phyloP scores from a whole-genome alignment of 2,888 invertebrate species.

The Macroteleia sp. region DNA sequence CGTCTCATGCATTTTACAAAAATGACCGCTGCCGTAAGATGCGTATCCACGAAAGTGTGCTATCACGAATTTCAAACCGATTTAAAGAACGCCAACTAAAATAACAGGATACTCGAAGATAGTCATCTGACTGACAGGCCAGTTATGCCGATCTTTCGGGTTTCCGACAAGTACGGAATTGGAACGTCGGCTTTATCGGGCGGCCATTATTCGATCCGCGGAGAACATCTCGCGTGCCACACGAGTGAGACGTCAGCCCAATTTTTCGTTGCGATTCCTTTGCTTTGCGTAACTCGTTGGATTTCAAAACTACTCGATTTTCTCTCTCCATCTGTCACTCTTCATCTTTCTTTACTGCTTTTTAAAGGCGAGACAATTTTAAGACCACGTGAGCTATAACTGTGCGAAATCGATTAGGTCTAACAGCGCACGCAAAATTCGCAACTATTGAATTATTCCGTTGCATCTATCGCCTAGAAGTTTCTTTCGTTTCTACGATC shows the following conservation, averaged over 20 bases:
- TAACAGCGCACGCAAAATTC: constrained; percentile 27
- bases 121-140: constrained; percentile 67
- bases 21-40: neutral
- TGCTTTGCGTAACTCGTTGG: constrained; percentile 1
- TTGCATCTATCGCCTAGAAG: neutral
- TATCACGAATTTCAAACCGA: constrained; percentile 12
- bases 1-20: constrained; percentile 14
- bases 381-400: constrained; percentile 32
- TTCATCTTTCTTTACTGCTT: constrained; percentile 9
- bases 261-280: constrained; percentile 11
- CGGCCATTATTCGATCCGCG: constrained; percentile 31
- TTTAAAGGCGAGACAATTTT: constrained; percentile 39
- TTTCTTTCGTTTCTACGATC: too few relatives aligned
- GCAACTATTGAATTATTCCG: constrained; percentile 24
- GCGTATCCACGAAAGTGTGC: neutral
- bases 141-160: constrained; percentile 59
- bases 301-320: constrained; percentile 9
- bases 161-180: constrained; percentile 68
- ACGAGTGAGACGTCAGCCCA: constrained; percentile 36
- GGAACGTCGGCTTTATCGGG: constrained; percentile 55
- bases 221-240: constrained; percentile 49
- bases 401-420: constrained; percentile 38
- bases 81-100: constrained; percentile 14
- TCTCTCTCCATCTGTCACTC: neutral
- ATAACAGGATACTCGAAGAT: constrained; percentile 48